A percentile compares a stretch with the other conserved stretches of the same genome.
Conservation (phyloP, 2,888 invertebrate genomes). For the Margaritifera margaritifera region DNA sequence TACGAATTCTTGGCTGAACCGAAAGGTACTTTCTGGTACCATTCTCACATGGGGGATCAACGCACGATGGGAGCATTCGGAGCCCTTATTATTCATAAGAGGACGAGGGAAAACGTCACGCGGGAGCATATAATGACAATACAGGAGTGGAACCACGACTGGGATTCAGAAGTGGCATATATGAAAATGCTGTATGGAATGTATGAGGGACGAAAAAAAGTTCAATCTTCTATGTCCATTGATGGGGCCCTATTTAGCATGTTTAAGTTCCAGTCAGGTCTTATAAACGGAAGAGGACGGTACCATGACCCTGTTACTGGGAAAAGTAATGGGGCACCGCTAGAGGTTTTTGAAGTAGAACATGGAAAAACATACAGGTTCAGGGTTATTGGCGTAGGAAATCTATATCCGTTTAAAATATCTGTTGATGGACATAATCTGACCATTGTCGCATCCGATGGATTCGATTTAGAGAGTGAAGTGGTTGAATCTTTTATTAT, state of each 20-base stretch:
- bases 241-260: constrained; percentile 39
- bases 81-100: constrained; percentile 54
- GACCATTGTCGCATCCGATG: constrained; percentile 53
- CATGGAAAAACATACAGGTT: constrained; percentile 42
- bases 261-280: constrained; percentile 40
- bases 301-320: constrained; percentile 26
- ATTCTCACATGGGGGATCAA: constrained; percentile 54
- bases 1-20: constrained; percentile 55
- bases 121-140: constrained; percentile 43
- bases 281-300: constrained; percentile 58
- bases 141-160: constrained; percentile 56
- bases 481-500: constrained; percentile 47
- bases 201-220: constrained; percentile 30
- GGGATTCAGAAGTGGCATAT: constrained; percentile 38
- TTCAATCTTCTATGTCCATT: constrained; percentile 19
- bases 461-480: constrained; percentile 46
- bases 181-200: constrained; percentile 42
- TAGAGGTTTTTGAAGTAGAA: constrained; percentile 40
- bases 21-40: constrained; percentile 57
- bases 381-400: constrained; percentile 50
- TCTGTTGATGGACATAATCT: constrained; percentile 52
- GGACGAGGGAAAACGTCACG: constrained; percentile 15
- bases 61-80: constrained; percentile 61
- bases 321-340: constrained; percentile 39
- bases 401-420: constrained; percentile 46